Evolutionary conservation across 2,797 vertebrate species (phyloP).

Genomic region (Echiichthys vipera): DNA sequence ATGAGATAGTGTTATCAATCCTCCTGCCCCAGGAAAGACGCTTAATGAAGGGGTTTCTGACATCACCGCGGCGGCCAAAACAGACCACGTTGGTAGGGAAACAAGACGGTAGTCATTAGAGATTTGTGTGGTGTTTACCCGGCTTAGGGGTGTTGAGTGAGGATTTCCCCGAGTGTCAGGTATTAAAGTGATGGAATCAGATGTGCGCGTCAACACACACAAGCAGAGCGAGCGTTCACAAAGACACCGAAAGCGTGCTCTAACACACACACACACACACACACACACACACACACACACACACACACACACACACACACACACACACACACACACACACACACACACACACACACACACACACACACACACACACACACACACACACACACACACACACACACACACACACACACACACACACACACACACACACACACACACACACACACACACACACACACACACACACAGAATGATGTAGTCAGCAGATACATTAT

Average conservation of each 20-base stretch:
- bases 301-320: background rate
- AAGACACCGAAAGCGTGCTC: no score
- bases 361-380: background rate
- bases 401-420: background rate
- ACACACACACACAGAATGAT: background rate
- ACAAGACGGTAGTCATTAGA: slow-evolving; percentile 67
- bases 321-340: background rate
- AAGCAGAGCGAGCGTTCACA: no score
- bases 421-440: background rate
- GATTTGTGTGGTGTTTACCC: slow-evolving; percentile 50
- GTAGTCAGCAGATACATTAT: slow-evolving; percentile 39
- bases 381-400: background rate
- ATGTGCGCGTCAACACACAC: no score
- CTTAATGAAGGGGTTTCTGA: slow-evolving; percentile 41
- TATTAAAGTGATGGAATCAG: slow-evolving; percentile 21
- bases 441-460: background rate
- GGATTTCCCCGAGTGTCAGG: slow-evolving; percentile 48
- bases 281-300: background rate
- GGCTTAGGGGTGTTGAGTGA: slow-evolving; percentile 59
- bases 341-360: background rate
- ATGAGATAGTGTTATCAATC: slow-evolving; percentile 57
- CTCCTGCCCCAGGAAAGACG: slow-evolving; percentile 26
- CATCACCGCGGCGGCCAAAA: slow-evolving; percentile 43
- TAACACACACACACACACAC: no score
- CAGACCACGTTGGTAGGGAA: slow-evolving; percentile 60